Evolutionary conservation across 2,888 invertebrate species (phyloP).

Genomic region (Anagyrus pseudococci): DNA sequence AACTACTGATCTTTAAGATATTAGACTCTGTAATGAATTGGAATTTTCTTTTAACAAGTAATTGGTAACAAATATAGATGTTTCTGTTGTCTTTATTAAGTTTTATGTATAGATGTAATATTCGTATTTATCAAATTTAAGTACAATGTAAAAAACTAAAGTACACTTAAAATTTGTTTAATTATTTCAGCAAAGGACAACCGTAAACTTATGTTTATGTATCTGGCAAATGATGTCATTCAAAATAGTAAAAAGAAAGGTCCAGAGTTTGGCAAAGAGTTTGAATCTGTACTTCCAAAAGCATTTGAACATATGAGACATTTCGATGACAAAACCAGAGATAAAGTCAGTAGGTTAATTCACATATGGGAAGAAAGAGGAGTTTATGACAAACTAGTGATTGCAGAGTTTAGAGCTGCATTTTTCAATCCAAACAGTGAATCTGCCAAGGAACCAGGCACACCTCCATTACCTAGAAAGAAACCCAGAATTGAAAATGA

Average conservation of each 20-base stretch:
- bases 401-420: constrained; percentile 78
- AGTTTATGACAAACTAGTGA: constrained; percentile 82
- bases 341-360: constrained; percentile 80
- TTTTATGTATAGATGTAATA: too few relatives aligned
- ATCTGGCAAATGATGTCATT: constrained; percentile 98
- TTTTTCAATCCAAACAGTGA: constrained; percentile 55
- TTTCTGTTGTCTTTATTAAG: too few relatives aligned
- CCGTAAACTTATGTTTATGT: constrained; percentile 93
- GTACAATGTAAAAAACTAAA: neutral
- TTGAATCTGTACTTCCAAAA: constrained; percentile 78
- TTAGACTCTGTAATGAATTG: neutral
- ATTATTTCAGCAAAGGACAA: constrained; percentile 76
- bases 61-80: neutral
- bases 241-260: constrained; percentile 99
- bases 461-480: constrained; percentile 63
- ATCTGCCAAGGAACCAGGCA: constrained; percentile 49
- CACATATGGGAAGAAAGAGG: constrained; percentile 93
- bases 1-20: neutral
- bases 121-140: too few relatives aligned
- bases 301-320: constrained; percentile 85
- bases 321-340: constrained; percentile 82
- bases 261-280: constrained; percentile 92
- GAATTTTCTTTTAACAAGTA: neutral
- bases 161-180: neutral
- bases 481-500: constrained; percentile 60